Conservation (phyloP, 2,797 vertebrate species). For the Ispidina lecontei region DNA sequence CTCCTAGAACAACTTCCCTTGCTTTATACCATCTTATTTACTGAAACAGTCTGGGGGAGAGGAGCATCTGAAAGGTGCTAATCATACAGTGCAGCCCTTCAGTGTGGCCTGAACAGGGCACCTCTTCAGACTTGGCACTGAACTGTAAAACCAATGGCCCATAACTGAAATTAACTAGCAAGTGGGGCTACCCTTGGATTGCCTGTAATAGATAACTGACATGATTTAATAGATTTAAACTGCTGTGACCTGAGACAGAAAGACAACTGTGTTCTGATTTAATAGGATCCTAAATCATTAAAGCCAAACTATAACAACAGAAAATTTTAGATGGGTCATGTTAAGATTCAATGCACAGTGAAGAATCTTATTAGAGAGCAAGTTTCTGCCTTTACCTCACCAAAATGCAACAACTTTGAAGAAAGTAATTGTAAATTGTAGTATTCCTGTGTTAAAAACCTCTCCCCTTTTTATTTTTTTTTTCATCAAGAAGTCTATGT, state of each 20-base stretch:
- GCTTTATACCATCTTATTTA: background rate
- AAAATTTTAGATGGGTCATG: background rate
- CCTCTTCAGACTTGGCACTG: background rate
- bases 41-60: background rate
- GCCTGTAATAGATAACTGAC: background rate
- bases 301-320: background rate
- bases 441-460: background rate
- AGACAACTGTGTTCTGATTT: background rate
- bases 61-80: background rate
- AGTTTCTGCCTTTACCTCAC: background rate
- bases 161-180: background rate
- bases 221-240: background rate
- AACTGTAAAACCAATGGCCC: background rate
- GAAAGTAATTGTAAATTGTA: background rate
- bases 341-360: background rate
- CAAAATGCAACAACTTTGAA: background rate
- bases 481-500: background rate
- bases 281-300: background rate
- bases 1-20: background rate
- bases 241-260: background rate
- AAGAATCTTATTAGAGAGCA: background rate
- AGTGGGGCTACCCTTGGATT: background rate
- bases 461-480: rapidly evolving
- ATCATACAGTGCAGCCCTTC: background rate
- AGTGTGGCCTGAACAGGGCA: background rate